Percentiles rank a stretch among this genome's conserved stretches.
Evolutionary conservation across 2,113 vertebrate genomes (phyloP).

Genomic region (Paramormyrops kingsleyae): DNA sequence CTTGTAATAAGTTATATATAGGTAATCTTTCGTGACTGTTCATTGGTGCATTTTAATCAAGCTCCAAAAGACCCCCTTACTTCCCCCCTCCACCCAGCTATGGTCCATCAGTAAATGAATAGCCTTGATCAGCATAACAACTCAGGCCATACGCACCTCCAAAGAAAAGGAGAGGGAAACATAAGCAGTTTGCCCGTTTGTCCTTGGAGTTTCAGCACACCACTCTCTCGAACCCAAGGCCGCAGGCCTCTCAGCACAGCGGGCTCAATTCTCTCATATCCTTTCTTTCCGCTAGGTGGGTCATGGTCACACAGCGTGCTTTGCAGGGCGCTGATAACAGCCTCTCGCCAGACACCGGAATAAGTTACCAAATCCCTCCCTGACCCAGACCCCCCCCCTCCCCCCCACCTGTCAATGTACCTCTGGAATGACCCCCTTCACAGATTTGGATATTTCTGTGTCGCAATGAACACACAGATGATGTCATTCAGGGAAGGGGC

Average conservation of each 20-base stretch:
- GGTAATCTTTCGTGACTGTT: neutral
- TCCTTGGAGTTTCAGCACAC: constrained; percentile 50
- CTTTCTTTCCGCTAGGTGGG: constrained; percentile 65
- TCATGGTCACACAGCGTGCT: constrained; percentile 59
- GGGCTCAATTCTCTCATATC: constrained; percentile 67
- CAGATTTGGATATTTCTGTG: constrained; percentile 54
- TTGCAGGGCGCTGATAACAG: constrained; percentile 68
- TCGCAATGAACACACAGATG: constrained; percentile 58
- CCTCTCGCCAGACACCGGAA: constrained; percentile 61
- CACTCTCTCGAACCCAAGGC: constrained; percentile 46
- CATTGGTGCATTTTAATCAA: neutral
- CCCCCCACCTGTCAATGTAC: constrained; percentile 31
- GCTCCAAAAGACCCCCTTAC: neutral
- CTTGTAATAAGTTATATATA: neutral
- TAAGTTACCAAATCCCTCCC: constrained; percentile 69
- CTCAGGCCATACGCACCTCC: neutral
- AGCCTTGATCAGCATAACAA: neutral
- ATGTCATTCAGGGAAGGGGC: constrained; percentile 45
- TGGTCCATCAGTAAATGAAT: neutral
- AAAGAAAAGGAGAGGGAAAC: neutral
- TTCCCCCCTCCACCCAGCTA: neutral
- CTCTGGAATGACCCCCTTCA: neutral
- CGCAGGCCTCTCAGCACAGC: constrained; percentile 43
- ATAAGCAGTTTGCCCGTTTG: constrained; percentile 18
- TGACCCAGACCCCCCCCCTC: constrained; percentile 61